phyloP scores from a whole-genome alignment of 2,113 vertebrate species.

The Sphyrna mokarran region DNA sequence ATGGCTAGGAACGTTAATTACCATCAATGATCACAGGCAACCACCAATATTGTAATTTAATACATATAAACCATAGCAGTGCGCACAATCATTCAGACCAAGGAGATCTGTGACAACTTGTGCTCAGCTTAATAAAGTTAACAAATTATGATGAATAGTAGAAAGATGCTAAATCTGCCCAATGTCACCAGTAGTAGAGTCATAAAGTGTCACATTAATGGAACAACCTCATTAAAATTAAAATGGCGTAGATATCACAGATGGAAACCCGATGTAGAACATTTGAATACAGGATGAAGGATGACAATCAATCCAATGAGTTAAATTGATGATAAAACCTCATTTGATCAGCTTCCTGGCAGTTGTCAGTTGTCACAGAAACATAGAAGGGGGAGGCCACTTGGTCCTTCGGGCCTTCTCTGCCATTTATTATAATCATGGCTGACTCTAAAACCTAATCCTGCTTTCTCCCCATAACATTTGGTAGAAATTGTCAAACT shows the following conservation, averaged over 20 bases:
- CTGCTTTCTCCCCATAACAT: too few species aligned
- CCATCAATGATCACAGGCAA: not conserved
- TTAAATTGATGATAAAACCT: not conserved
- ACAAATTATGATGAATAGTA: too few species aligned
- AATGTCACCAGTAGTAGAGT: not conserved
- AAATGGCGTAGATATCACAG: not conserved
- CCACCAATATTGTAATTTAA: constrained; percentile 2
- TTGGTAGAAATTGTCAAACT: not conserved
- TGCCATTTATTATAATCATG: too few species aligned
- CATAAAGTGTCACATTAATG: not conserved
- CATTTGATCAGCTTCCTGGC: not conserved
- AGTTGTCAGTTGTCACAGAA: not conserved
- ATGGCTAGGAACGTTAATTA: not conserved
- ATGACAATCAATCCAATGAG: not conserved
- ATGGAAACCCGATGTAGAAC: not conserved
- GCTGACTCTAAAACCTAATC: too few species aligned
- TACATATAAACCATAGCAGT: not conserved
- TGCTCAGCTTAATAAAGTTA: not conserved
- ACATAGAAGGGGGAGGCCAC: too few species aligned
- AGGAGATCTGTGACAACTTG: not conserved
- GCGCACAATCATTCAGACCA: not conserved
- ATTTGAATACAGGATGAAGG: not conserved
- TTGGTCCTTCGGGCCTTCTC: too few species aligned
- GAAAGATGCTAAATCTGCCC: not conserved
- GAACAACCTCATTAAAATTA: not conserved